Conservation (phyloP, 2,797 vertebrate species). For the Cyprinodon diabolis region DNA sequence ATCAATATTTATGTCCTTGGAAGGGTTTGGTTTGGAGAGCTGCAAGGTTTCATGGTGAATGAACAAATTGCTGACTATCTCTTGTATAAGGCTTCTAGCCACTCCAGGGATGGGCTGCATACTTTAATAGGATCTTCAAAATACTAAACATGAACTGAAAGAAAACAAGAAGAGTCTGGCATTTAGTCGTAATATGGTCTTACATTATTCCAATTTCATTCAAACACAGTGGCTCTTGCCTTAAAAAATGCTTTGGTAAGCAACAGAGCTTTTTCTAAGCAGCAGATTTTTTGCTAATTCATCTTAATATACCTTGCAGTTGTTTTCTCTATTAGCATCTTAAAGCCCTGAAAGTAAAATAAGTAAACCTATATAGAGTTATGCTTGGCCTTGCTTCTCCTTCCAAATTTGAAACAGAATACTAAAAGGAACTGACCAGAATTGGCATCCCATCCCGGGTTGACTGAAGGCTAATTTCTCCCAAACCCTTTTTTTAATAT, state of each 20-base stretch:
- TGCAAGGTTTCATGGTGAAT: constrained; percentile 40
- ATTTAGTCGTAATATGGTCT: constrained; percentile 26
- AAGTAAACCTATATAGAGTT: constrained; percentile 38
- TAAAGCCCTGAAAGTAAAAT: background rate
- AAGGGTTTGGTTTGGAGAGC: constrained; percentile 42
- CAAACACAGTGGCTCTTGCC: constrained; percentile 4
- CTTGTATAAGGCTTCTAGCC: constrained; percentile 23
- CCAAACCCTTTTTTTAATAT: background rate
- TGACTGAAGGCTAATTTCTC: constrained; percentile 36
- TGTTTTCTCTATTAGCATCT: constrained; percentile 4
- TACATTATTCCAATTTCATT: constrained; percentile 8
- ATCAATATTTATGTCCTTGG: constrained; percentile 71
- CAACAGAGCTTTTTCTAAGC: constrained; percentile 27
- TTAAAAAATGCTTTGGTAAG: constrained; percentile 19
- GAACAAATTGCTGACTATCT: constrained; percentile 62
- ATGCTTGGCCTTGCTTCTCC: constrained; percentile 50
- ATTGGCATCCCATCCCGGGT: constrained; percentile 44
- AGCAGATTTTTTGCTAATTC: constrained; percentile 16
- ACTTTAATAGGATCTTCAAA: constrained; percentile 62
- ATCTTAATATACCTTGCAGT: constrained; percentile 32
- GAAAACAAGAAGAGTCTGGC: constrained; percentile 24
- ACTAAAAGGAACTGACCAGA: constrained; percentile 69
- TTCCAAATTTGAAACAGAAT: constrained; percentile 63
- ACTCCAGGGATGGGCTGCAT: constrained; percentile 42
- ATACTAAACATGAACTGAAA: constrained; percentile 49